These are phyloP conservation scores for Oncorhynchus gorbuscha DNA, from an alignment of 2,113 vertebrate species.

Conservation along the genomic window DNA sequence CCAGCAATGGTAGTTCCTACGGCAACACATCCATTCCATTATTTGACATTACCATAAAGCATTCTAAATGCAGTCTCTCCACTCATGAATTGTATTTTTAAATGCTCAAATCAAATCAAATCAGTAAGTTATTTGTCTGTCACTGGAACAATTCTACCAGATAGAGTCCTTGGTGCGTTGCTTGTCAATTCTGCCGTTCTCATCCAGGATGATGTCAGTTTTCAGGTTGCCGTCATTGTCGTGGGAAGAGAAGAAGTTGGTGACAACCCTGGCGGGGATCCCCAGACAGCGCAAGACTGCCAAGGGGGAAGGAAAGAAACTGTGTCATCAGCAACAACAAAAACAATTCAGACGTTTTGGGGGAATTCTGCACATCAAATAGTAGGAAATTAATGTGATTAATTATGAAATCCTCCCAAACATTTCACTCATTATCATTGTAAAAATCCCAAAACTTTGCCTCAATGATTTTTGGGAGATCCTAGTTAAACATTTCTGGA, in stretches of 20 bases:
- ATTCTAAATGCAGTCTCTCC: not conserved
- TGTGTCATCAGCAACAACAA: not conserved
- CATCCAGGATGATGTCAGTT: constrained; percentile 86
- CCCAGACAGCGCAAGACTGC: constrained; percentile 91
- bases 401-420: too few species aligned
- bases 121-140: not conserved
- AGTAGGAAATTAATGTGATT: too few species aligned
- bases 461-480: too few species aligned
- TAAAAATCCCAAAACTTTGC: too few species aligned
- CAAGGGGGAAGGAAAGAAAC: not conserved
- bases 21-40: constrained; percentile 3
- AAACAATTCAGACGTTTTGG: too few species aligned
- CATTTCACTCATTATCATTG: too few species aligned
- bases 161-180: constrained; percentile 86
- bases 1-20: constrained; percentile 98
- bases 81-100: not conserved
- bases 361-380: too few species aligned
- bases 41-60: not conserved
- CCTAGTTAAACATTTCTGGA: too few species aligned
- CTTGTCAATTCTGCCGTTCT: constrained; percentile 79
- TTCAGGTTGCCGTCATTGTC: constrained; percentile 92
- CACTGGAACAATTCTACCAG: constrained; percentile 76
- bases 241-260: constrained; percentile 93
- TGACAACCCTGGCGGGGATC: constrained; percentile 87
- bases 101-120: too few species aligned